Conservation (phyloP, 2,888 invertebrate genomes). For the Pollenia griseotomentosa region DNA sequence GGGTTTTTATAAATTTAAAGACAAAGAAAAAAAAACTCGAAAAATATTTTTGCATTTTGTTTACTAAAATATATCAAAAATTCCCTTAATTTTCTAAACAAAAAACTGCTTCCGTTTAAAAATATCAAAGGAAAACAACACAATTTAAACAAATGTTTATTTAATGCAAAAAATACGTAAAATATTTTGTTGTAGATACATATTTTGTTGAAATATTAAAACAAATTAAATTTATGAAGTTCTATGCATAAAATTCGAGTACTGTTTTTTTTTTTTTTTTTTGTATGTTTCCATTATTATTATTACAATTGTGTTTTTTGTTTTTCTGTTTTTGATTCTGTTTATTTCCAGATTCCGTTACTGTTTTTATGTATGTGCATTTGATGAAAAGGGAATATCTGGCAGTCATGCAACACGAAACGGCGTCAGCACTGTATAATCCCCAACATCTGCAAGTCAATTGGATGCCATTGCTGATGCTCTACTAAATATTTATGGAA, state of each 20-base stretch:
- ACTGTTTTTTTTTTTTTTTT: constrained; percentile 25
- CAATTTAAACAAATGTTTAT: no score
- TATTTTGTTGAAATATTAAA: not conserved
- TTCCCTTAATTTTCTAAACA: no score
- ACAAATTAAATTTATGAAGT: constrained; percentile 6
- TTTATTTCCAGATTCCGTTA: constrained; percentile 87
- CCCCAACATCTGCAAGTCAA: constrained; percentile 49
- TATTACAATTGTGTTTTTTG: constrained; percentile 11
- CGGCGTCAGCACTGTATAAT: constrained; percentile 49
- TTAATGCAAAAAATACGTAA: not conserved
- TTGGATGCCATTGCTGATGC: not conserved
- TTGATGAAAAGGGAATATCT: constrained; percentile 90
- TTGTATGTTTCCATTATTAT: not conserved
- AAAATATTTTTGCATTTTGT: no score
- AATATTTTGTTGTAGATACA: no score
- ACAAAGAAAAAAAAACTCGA: no score
- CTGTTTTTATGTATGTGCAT: constrained; percentile 92
- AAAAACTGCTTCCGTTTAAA: no score
- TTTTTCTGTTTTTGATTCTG: not conserved
- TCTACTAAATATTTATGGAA: constrained; percentile 6
- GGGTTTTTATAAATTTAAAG: no score
- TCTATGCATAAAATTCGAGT: constrained; percentile 16
- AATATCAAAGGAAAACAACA: no score
- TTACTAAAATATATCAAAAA: no score
- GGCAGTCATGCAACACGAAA: constrained; percentile 86